Evolutionary conservation across 1,140 invertebrate species (phyloP).

Genomic region (Patella vulgata): DNA sequence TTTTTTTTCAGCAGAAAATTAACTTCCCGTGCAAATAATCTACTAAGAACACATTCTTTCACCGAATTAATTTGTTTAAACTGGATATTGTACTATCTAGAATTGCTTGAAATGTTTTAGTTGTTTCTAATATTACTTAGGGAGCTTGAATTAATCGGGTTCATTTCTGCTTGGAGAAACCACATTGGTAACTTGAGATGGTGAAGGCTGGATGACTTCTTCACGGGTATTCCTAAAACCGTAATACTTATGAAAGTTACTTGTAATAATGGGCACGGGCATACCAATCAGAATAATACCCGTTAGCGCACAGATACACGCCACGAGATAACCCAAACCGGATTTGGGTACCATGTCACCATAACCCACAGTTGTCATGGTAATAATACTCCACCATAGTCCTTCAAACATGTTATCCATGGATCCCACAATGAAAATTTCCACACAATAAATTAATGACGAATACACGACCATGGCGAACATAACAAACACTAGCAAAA

Average conservation of each 20-base stretch:
- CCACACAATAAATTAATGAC: conserved; percentile 95
- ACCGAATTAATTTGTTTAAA: too few species aligned
- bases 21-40: too few species aligned
- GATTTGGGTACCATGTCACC: conserved; percentile 63
- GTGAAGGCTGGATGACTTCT: too few species aligned
- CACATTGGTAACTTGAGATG: too few species aligned
- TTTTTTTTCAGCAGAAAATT: too few species aligned
- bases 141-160: too few species aligned
- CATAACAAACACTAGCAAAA: conserved; percentile 94
- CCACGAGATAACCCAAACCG: conserved; percentile 87
- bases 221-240: too few species aligned
- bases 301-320: conserved; percentile 90
- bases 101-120: too few species aligned
- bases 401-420: conserved; percentile 85
- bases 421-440: conserved; percentile 63
- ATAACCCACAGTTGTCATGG: conserved; percentile 97
- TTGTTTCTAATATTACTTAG: too few species aligned
- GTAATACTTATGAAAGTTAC: conserved; percentile 45
- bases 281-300: conserved; percentile 96
- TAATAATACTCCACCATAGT: conserved; percentile 96
- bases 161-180: too few species aligned
- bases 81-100: too few species aligned
- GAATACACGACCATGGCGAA: conserved; percentile 96
- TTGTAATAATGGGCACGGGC: conserved; percentile 41
- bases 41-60: too few species aligned